Percentiles rank a stretch among this genome's conserved stretches.
Conservation (phyloP, 1,140 invertebrate genomes). For the Meloidogyne exigua region DNA sequence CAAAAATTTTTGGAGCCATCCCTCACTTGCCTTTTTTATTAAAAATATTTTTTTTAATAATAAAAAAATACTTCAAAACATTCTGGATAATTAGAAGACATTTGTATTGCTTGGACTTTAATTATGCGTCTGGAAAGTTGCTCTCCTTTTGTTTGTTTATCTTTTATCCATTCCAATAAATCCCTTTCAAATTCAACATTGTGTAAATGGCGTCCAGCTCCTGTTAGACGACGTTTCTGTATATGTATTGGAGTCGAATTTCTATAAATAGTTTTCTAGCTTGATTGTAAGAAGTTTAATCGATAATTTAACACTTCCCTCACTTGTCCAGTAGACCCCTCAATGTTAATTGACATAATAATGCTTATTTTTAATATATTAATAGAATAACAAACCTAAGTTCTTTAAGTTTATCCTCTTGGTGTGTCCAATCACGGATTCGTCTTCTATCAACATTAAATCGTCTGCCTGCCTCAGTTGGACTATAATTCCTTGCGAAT, state of each 20-base stretch:
- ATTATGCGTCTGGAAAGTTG: neutral
- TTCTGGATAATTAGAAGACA: slow-evolving; percentile 1
- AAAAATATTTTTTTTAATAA: neutral
- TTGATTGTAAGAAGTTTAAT: too few relatives aligned
- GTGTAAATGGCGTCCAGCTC: neutral
- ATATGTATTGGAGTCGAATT: neutral
- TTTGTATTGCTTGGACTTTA: neutral
- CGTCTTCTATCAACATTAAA: neutral
- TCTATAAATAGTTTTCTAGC: neutral
- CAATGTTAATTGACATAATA: too few relatives aligned
- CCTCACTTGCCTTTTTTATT: neutral
- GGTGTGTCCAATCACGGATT: neutral
- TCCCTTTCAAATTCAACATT: neutral
- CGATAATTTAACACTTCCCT: too few relatives aligned
- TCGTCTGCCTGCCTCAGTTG: neutral
- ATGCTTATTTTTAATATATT: neutral
- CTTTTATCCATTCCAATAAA: slow-evolving; percentile 6
- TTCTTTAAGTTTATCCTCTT: neutral
- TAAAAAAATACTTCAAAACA: neutral
- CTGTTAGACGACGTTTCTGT: neutral
- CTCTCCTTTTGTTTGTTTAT: neutral
- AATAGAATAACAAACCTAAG: neutral
- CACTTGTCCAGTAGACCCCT: too few relatives aligned
- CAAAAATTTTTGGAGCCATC: neutral
- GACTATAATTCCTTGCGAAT: neutral